Conservation (phyloP, 2,888 invertebrate genomes). For the Pseudeuparius sepicola region DNA sequence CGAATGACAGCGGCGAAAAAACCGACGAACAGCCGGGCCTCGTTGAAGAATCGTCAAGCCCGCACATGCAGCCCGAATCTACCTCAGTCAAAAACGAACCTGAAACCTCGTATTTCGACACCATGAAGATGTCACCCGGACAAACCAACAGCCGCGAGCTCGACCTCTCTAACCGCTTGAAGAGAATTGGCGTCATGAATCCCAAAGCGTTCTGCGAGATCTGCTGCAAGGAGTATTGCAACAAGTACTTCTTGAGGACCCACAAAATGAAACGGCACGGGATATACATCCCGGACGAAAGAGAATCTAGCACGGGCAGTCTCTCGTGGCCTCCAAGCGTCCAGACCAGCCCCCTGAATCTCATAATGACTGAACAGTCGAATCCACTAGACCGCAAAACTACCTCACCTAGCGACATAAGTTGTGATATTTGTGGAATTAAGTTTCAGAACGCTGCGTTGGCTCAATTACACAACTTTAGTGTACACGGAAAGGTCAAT, state of each 20-base stretch:
- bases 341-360: constrained; percentile 68
- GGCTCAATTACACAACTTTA: constrained; percentile 37
- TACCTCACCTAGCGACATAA: constrained; percentile 41
- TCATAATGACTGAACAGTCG: constrained; percentile 60
- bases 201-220: constrained; percentile 90
- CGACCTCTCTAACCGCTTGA: constrained; percentile 63
- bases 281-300: constrained; percentile 55
- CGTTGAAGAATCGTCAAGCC: constrained; percentile 35
- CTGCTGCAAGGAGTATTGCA: constrained; percentile 88
- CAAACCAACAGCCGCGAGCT: constrained; percentile 51
- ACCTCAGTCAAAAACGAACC: constrained; percentile 35
- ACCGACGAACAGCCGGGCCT: constrained; percentile 28
- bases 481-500: constrained; percentile 33
- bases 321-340: constrained; percentile 34
- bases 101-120: constrained; percentile 32
- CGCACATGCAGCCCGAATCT: constrained; percentile 34
- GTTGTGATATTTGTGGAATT: constrained; percentile 43
- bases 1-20: constrained; percentile 31
- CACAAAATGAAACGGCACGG: constrained; percentile 94
- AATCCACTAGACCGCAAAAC: constrained; percentile 43
- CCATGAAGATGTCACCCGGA: constrained; percentile 35
- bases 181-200: constrained; percentile 70
- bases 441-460: constrained; percentile 42
- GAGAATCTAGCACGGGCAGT: constrained; percentile 37
- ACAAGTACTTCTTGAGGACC: constrained; percentile 83